Conservation (phyloP, 1,140 invertebrate genomes). For the Hyphantria cunea region DNA sequence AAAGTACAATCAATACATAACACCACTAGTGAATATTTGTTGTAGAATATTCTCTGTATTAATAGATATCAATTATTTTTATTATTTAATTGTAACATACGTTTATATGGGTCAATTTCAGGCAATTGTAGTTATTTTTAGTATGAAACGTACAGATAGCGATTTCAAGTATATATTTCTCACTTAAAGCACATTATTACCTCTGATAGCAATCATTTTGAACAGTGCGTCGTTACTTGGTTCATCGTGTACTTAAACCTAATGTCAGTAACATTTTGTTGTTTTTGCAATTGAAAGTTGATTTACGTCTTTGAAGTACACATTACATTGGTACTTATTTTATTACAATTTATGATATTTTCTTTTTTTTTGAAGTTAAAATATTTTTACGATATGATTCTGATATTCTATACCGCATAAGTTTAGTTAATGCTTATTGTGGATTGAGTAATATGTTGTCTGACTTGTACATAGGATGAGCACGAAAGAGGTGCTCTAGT, state of each 20-base stretch:
- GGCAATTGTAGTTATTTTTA: constrained; percentile 43
- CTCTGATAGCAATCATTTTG: constrained; percentile 32
- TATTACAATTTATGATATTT: too few relatives aligned
- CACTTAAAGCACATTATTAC: constrained; percentile 19
- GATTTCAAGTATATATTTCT: constrained; percentile 10
- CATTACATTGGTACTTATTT: too few relatives aligned
- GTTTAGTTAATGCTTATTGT: constrained; percentile 11
- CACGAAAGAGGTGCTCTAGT: constrained; percentile 27
- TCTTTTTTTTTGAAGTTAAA: too few relatives aligned
- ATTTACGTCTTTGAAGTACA: too few relatives aligned
- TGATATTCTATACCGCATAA: not conserved
- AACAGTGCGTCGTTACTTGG: constrained; percentile 36
- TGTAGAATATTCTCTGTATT: constrained; percentile 67
- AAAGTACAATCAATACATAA: constrained; percentile 67
- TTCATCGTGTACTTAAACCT: constrained; percentile 48
- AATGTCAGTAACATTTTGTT: constrained; percentile 14
- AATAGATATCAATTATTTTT: constrained; percentile 43
- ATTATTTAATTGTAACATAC: constrained; percentile 50
- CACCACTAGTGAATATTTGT: constrained; percentile 71
- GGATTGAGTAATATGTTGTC: constrained; percentile 19
- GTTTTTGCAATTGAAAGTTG: too few relatives aligned
- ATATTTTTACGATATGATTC: too few relatives aligned
- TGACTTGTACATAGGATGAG: constrained; percentile 31
- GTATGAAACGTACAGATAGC: constrained; percentile 15
- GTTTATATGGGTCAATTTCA: constrained; percentile 65